These are phyloP conservation scores for Lasioglossum vierecki DNA, from an alignment of 2,888 invertebrate species.

Conservation along the genomic window DNA sequence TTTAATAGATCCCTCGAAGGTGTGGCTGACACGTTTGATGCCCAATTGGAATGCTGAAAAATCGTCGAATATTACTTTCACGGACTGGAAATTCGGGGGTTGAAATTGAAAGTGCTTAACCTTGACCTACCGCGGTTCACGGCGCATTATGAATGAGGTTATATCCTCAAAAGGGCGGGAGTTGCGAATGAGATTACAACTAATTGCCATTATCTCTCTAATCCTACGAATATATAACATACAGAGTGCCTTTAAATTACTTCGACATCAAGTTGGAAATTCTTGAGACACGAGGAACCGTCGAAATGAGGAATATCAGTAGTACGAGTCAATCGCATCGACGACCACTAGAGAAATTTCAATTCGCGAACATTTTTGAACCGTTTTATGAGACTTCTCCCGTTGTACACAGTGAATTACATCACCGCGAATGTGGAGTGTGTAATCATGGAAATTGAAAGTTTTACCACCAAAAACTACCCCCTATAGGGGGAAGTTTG, in stretches of 20 bases:
- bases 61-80: neutral
- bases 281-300: neutral
- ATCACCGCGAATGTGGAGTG: neutral
- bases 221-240: neutral
- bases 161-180: neutral
- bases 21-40: neutral
- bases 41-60: neutral
- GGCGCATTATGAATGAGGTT: neutral
- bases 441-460: neutral
- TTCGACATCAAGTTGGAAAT: no score
- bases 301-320: neutral
- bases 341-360: neutral
- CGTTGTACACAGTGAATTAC: neutral
- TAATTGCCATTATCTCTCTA: no score
- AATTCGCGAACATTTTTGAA: neutral
- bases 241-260: no score
- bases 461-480: neutral
- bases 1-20: slow-evolving; percentile 16
- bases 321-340: neutral
- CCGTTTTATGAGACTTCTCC: neutral
- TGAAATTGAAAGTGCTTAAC: neutral
- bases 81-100: neutral
- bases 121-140: slow-evolving; percentile 27
- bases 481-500: neutral
- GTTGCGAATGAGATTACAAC: neutral